These are phyloP conservation scores for Pheosia tremula DNA, from an alignment of 2,888 invertebrate genomes.

Conservation along the genomic window DNA sequence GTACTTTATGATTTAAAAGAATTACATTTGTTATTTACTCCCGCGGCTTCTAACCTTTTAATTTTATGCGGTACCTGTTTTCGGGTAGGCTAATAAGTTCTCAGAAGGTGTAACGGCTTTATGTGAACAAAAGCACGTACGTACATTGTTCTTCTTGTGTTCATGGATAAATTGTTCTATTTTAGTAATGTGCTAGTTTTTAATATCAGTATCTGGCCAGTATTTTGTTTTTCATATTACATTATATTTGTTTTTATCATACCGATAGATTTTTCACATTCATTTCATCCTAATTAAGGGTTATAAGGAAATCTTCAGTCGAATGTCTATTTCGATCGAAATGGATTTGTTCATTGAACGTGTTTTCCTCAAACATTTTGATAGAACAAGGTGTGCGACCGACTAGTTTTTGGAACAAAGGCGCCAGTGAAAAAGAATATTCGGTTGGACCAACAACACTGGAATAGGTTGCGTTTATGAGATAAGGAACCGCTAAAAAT, in stretches of 20 bases:
- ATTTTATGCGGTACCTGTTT: conserved; percentile 13
- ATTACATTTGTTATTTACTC: conserved; percentile 32
- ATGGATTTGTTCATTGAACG: conserved; percentile 3
- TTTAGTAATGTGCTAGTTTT: too few relatives aligned
- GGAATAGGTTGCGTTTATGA: conserved; percentile 36
- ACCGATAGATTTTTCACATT: neutral
- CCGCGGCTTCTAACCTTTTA: conserved; percentile 15
- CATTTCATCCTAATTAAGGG: neutral
- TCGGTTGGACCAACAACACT: conserved; percentile 25
- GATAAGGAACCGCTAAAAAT: conserved; percentile 39
- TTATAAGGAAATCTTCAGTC: neutral
- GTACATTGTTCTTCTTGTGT: too few relatives aligned
- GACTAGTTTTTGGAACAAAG: conserved; percentile 19
- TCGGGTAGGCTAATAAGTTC: conserved; percentile 5
- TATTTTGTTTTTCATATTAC: too few relatives aligned
- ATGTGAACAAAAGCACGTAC: too few relatives aligned
- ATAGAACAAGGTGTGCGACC: conserved; percentile 9
- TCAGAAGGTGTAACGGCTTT: neutral
- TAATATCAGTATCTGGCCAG: too few relatives aligned
- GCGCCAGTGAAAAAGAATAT: conserved; percentile 17
- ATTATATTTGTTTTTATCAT: neutral
- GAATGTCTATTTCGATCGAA: neutral
- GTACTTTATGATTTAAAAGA: conserved; percentile 32
- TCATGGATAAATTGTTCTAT: too few relatives aligned
- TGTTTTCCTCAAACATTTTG: conserved; percentile 11